phyloP scores from a whole-genome alignment of 2,888 invertebrate species.

The Ectemnius lituratus region DNA sequence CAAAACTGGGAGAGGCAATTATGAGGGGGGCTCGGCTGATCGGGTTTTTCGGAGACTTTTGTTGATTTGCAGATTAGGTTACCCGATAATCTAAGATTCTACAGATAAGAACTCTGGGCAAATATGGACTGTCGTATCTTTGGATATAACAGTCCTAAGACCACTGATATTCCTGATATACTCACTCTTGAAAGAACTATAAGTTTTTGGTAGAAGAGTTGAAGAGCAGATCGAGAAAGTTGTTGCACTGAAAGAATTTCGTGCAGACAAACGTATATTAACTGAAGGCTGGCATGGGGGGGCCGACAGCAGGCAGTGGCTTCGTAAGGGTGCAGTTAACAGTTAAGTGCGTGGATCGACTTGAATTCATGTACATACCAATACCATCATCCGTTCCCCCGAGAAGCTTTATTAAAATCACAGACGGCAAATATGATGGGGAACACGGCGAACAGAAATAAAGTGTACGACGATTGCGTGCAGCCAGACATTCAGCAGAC shows the following conservation, averaged over 20 bases:
- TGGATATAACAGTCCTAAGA: no score
- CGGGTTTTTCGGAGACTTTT: background rate
- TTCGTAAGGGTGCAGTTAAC: conserved; percentile 31
- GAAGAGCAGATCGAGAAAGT: background rate
- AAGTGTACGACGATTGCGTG: conserved; percentile 23
- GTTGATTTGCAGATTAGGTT: background rate
- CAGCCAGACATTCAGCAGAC: background rate
- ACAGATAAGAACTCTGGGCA: background rate
- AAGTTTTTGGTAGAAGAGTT: no score
- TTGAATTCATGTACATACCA: conserved; percentile 35
- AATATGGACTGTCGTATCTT: no score
- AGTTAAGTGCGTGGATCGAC: conserved; percentile 38
- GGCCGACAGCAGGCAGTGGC: conserved; percentile 11
- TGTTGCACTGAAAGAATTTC: background rate
- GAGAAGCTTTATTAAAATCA: conserved; percentile 52
- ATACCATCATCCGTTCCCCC: conserved; percentile 29
- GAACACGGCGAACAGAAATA: conserved; percentile 30
- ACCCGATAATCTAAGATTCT: background rate
- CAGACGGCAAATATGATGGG: conserved; percentile 42
- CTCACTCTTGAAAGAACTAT: no score
- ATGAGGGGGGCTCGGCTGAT: background rate
- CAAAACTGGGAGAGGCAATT: background rate
- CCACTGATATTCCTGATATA: no score
- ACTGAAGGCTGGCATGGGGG: background rate
- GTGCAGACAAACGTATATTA: background rate